phyloP scores from a whole-genome alignment of 2,888 invertebrate species.

The Drosophila subsilvestris region DNA sequence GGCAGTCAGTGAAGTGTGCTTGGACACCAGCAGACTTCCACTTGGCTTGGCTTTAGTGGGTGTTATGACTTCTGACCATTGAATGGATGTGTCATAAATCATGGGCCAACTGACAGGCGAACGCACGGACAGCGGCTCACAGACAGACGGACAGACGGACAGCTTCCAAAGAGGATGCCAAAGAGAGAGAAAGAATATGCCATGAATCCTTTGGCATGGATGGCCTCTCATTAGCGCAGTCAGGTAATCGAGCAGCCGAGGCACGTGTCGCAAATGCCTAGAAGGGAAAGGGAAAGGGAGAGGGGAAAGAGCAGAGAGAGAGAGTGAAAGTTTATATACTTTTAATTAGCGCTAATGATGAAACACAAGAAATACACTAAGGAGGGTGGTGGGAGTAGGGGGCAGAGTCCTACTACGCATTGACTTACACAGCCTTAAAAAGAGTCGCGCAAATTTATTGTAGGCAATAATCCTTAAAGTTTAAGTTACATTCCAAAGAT shows the following conservation, averaged over 20 bases:
- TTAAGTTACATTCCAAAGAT: constrained; percentile 82
- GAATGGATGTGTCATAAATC: constrained; percentile 69
- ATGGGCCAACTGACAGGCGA: constrained; percentile 60
- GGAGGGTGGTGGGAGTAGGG: neutral
- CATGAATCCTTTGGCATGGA: constrained; percentile 11
- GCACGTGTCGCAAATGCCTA: constrained; percentile 60
- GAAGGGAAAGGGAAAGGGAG: constrained; percentile 12
- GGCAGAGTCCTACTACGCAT: constrained; percentile 38
- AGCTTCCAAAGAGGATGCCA: constrained; percentile 11
- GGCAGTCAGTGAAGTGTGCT: constrained; percentile 30
- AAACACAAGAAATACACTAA: constrained; percentile 49
- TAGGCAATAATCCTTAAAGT: constrained; percentile 82
- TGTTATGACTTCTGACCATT: constrained; percentile 59
- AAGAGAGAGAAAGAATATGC: constrained; percentile 21
- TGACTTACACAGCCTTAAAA: constrained; percentile 68
- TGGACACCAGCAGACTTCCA: constrained; percentile 58
- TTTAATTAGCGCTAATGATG: constrained; percentile 79
- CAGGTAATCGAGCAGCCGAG: constrained; percentile 60
- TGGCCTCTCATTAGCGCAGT: constrained; percentile 61
- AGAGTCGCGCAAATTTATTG: constrained; percentile 77
- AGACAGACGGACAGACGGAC: neutral
- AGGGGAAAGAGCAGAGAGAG: neutral
- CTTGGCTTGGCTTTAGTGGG: constrained; percentile 55
- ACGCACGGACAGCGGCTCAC: constrained; percentile 8
- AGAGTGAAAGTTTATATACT: constrained; percentile 76